Evolutionary conservation across 2,113 vertebrate genomes (phyloP), one percentile per base, ranked within the genome.

Genomic region (Trichechus manatus): DNA sequence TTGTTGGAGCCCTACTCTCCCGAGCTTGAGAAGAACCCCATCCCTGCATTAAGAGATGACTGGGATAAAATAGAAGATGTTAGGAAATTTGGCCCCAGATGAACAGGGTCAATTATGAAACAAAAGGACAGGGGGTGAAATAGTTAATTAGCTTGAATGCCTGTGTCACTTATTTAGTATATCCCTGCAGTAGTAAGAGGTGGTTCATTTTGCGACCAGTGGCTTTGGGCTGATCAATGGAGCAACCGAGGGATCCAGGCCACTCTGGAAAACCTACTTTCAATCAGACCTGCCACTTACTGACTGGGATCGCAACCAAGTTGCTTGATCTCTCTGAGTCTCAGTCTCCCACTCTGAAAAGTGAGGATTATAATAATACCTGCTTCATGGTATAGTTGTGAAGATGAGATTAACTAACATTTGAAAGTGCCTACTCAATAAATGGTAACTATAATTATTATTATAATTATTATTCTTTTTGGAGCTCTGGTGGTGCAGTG

Each of bases 111-210:
- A n/a, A 39, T 74, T 66, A 61, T 81, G 59, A 79, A 96, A 72
- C 15, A 31, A 88, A 88, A 94, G 87, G 61, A 44, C 64, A 72
- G 39, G 27, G 44, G n/a, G 70, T 15, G 8, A 56, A 70, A 70
- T 0, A 47, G 53, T 77, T 77, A 66, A 96, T 94, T 91, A 80
- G 44, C 84, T 50, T 42, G 77, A 89, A 90, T 47, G 36, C 42
- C 50, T 15, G 56, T 36, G 68, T 68, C 89, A 63, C 25, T 74
- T 80, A n/a, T 31, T 95, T 88, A 88, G 70, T n/a, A 11, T 17
- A 44, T 42, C 87, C 66, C 13, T 15, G 70, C 44, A 56, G 15
- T n/a, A 63, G 56, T 5, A n/a, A 84, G 59, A 72, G 70, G 81
- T 42, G 50, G 70, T 31, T 66, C 33, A 80, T 36, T 66, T 61